These are phyloP conservation scores for Xenopus laevis DNA, from an alignment of 2,113 vertebrate species.

Conservation along the genomic window DNA sequence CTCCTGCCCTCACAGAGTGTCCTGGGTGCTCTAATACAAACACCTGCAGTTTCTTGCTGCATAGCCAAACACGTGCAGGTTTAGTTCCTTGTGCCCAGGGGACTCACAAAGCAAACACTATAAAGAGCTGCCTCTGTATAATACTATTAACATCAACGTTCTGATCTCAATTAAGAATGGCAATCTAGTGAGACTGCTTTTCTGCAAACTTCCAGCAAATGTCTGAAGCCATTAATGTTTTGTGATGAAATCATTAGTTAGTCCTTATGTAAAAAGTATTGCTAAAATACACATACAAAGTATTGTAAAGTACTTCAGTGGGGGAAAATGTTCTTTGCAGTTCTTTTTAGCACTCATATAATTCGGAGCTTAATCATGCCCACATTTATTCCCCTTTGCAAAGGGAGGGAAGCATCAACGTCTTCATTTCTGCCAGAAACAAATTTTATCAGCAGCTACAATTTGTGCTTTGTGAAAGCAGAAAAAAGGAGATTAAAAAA, in stretches of 20 bases:
- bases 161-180: not conserved
- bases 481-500: not conserved
- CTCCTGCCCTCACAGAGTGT: not conserved
- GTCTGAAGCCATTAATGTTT: not conserved
- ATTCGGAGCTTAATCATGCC: conserved; percentile 9
- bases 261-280: not conserved
- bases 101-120: not conserved
- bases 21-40: not conserved
- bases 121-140: not conserved
- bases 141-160: not conserved
- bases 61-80: not conserved
- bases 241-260: not conserved
- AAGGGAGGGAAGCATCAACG: conserved; percentile 1
- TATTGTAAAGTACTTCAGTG: not conserved
- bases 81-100: not conserved
- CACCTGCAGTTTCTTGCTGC: not conserved
- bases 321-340: not conserved
- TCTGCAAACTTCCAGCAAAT: not conserved
- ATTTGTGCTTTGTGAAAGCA: not conserved
- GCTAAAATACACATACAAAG: not conserved
- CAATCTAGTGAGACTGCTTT: not conserved
- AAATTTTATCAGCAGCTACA: not conserved
- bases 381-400: conserved; percentile 15
- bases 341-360: not conserved
- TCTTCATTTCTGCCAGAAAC: conserved; percentile 5